Percentiles rank a stretch among this genome's conserved stretches.
Evolutionary conservation across 2,113 vertebrate genomes (phyloP).

Genomic region (Pedionomus torquatus): DNA sequence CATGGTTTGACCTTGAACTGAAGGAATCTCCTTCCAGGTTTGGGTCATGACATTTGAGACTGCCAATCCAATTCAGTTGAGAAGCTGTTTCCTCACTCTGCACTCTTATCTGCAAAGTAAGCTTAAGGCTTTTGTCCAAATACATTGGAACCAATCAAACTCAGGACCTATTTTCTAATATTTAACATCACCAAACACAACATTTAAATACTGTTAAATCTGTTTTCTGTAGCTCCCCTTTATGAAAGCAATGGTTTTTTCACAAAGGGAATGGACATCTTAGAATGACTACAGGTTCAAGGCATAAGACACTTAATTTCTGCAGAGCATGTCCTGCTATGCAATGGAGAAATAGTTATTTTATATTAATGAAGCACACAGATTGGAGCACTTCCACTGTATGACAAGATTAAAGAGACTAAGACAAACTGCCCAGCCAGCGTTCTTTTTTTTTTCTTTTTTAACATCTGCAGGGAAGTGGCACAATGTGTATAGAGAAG

Average conservation of each 20-base stretch:
- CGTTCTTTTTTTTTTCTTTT: neutral
- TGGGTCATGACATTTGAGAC: neutral
- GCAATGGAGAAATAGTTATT: neutral
- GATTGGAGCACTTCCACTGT: neutral
- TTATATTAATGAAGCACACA: neutral
- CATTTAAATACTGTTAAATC: neutral
- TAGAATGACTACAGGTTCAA: neutral
- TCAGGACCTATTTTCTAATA: neutral
- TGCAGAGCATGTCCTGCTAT: neutral
- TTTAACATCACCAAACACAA: neutral
- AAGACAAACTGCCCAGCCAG: neutral
- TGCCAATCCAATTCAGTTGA: neutral
- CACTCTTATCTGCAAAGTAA: neutral
- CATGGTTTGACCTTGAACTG: neutral
- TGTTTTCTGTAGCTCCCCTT: neutral
- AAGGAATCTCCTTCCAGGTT: neutral
- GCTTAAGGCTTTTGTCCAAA: neutral
- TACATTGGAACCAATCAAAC: neutral
- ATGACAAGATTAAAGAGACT: neutral
- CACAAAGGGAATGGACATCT: neutral
- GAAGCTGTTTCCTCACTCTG: neutral
- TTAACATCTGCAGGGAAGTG: neutral
- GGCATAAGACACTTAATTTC: neutral
- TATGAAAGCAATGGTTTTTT: neutral
- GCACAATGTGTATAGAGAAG: neutral